A percentile compares a stretch with the other conserved stretches of the same genome.
Conservation (phyloP, 2,797 vertebrate genomes). For the Clamator glandarius region DNA sequence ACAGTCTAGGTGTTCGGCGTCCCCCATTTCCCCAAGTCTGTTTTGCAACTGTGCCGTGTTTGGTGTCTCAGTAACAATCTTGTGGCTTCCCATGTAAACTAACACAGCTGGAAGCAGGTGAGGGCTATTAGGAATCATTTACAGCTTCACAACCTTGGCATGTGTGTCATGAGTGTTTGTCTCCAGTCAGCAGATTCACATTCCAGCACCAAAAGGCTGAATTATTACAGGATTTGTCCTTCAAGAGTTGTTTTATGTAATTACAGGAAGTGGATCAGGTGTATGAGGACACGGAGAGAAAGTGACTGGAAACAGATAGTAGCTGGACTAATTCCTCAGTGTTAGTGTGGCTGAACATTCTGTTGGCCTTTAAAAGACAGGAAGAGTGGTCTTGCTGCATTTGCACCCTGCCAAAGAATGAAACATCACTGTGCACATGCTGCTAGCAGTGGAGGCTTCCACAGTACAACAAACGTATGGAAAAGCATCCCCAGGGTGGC, state of each 20-base stretch:
- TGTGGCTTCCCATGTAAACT: not conserved
- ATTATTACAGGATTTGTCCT: not conserved
- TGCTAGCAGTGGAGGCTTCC: not conserved
- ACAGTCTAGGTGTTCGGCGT: not conserved
- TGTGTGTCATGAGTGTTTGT: not conserved
- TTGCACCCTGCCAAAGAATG: not conserved
- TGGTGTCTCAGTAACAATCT: not conserved
- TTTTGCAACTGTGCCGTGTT: not conserved
- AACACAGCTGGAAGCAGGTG: not conserved
- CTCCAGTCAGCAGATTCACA: not conserved
- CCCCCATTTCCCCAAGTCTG: not conserved
- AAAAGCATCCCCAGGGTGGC: not conserved
- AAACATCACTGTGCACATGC: rapidly evolving
- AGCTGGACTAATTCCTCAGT: not conserved
- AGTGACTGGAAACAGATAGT: not conserved
- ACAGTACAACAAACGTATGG: not conserved
- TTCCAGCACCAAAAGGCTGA: not conserved
- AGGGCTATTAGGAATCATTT: not conserved
- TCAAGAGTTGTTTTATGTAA: not conserved
- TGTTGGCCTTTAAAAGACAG: not conserved
- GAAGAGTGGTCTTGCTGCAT: not conserved
- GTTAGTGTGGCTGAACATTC: not conserved
- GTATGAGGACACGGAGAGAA: not conserved
- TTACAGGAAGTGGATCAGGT: not conserved
- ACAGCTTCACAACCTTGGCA: not conserved